Percentiles rank a stretch among this genome's conserved stretches.
These are phyloP conservation scores for Drosophila micromelanica DNA, from an alignment of 1,140 invertebrate genomes.

Conservation along the genomic window DNA sequence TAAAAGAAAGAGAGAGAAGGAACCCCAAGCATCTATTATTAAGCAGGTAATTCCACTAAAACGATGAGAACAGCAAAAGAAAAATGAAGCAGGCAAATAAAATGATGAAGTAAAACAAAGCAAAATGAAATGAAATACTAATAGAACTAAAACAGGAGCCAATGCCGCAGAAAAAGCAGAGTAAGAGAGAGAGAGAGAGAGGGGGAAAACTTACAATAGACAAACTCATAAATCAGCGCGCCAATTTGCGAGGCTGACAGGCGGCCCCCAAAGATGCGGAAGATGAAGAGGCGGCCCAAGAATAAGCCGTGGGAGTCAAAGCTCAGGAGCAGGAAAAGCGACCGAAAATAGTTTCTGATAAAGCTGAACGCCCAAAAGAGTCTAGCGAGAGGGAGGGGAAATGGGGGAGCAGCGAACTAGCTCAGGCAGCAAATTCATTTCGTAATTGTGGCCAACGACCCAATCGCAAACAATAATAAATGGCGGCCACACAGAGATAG, in stretches of 20 bases:
- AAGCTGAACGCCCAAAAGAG: conserved; percentile 42
- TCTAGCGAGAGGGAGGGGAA: too few relatives aligned
- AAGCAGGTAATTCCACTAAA: conserved; percentile 79
- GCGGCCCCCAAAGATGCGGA: conserved; percentile 31
- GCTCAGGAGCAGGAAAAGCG: not conserved
- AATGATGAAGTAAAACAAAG: conserved; percentile 58
- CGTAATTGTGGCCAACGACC: conserved; percentile 80
- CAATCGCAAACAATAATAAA: conserved; percentile 80
- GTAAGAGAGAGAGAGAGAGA: not conserved
- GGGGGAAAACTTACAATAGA: conserved; percentile 60
- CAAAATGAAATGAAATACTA: conserved; percentile 79
- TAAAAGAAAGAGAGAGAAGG: not conserved
- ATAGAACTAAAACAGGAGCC: conserved; percentile 79
- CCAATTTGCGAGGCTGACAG: conserved; percentile 76
- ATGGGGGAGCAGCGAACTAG: conserved; percentile 16
- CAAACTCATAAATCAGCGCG: conserved; percentile 82
- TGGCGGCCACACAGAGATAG: conserved; percentile 35
- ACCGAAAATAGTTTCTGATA: conserved; percentile 58
- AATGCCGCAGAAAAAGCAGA: conserved; percentile 42
- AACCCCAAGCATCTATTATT: conserved; percentile 65
- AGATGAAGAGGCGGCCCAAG: not conserved
- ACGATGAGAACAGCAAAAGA: conserved; percentile 47
- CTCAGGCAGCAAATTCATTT: conserved; percentile 75
- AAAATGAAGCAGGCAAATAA: conserved; percentile 47
- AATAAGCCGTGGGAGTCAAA: conserved; percentile 25